Base-by-base conservation (phyloP, 2,113 vertebrate species). In the Passerina amoena region DNA sequence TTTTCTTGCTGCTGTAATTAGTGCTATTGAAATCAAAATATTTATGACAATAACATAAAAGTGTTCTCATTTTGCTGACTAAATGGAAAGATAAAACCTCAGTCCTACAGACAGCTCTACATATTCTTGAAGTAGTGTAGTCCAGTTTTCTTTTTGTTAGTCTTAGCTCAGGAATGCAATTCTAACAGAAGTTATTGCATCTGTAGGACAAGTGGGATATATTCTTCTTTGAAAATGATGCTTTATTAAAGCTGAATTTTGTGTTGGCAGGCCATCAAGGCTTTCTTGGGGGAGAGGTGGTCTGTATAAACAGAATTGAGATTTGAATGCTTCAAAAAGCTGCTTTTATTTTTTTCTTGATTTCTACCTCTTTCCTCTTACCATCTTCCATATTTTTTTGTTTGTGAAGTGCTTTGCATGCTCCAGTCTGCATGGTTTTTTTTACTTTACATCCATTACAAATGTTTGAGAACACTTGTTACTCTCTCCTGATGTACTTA, bases 271-370 rank as follows among this genome's bases (percentile, higher is more conserved):
- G 27, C 57, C 38, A 54, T 54, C 77, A 60, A 71, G 25, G 56
- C 50, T 61, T 90, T 70, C 19, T 37, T 82, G 38, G 6, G 38
- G 23, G 68, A 48, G n/a, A 85, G 14, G 8, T 47, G 82, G 37
- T 87, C 78, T 65, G 47, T n/a, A 40, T 82, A 73, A 88, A 53
- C 4, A 19, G 85, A 92, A 80, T 0, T n/a, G 60, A 95, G 80
- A 94, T 91, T 81, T 82, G 87, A 94, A 89, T 48, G n/a, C 27
- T 88, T 92, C 91, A 91, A 93, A 97, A 95, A 96, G 78, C 56
- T 94, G 90, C 92, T 97, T 97, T 87, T 88, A 42, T 68, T 80
- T 80, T 82, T 80, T 78, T 69, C 48, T 91, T 80, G 6, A 53
- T 86, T 86, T 92, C 72, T 77, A 3, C 44, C 53, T 86, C 14